Evolutionary conservation across 2,113 vertebrate genomes (phyloP).

Genomic region (Cyanocitta stelleri): DNA sequence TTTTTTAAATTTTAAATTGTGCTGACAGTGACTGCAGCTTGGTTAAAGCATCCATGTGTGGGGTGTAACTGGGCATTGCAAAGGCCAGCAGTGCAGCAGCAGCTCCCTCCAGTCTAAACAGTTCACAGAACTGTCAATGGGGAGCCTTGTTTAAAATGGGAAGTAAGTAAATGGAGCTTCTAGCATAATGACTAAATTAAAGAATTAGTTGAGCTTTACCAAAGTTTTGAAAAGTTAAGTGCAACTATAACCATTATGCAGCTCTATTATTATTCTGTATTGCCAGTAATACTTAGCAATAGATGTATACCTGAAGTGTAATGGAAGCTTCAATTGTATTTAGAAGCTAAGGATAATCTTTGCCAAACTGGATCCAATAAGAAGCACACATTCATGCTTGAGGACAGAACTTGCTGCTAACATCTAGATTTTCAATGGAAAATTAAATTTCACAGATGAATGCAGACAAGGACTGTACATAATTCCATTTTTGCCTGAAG

Average conservation of each 20-base stretch:
- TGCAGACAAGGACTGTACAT: constrained; percentile 12
- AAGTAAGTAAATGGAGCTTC: not conserved
- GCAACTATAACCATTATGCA: not conserved
- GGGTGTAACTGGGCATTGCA: not conserved
- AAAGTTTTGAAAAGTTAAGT: not conserved
- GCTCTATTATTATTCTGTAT: not conserved
- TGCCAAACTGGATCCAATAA: not conserved
- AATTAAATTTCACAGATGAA: constrained; percentile 60
- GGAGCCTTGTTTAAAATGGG: not conserved
- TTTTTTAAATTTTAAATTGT: not conserved
- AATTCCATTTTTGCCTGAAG: constrained; percentile 24
- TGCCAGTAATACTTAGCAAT: not conserved
- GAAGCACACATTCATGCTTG: not conserved
- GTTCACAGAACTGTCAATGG: not conserved
- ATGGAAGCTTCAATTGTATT: not conserved
- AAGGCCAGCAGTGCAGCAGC: not conserved
- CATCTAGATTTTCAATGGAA: constrained; percentile 46
- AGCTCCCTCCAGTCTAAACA: not conserved
- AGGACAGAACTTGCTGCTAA: constrained; percentile 36
- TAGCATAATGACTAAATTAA: not conserved
- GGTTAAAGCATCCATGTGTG: not conserved
- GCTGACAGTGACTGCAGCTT: not conserved
- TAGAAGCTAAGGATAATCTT: not conserved
- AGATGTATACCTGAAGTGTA: not conserved
- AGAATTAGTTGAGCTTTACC: not conserved